These are phyloP conservation scores for Dipodomys spectabilis DNA, from an alignment of 2,113 vertebrate genomes.

Conservation along the genomic window DNA sequence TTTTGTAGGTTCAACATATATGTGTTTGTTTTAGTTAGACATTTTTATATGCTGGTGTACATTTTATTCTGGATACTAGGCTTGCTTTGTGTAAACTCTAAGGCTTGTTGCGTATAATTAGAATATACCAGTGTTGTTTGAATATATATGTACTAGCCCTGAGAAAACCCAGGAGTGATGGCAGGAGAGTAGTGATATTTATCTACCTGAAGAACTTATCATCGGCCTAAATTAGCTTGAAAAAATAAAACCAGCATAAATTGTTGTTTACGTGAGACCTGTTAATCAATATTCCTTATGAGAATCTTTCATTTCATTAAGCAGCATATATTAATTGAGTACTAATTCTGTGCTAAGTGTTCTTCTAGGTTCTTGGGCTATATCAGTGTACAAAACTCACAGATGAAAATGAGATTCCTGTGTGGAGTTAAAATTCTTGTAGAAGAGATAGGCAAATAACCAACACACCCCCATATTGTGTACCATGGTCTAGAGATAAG, in stretches of 20 bases:
- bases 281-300: conserved; percentile 6
- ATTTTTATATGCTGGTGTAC: conserved; percentile 26
- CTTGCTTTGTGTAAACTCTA: conserved; percentile 28
- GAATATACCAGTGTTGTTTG: not conserved
- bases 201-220: not conserved
- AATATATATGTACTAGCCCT: not conserved
- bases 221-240: conserved; percentile 34
- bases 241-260: not conserved
- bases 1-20: not conserved
- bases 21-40: conserved; percentile 33
- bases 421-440: not conserved
- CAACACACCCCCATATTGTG: not conserved
- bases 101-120: conserved; percentile 30
- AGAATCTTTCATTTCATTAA: conserved; percentile 16
- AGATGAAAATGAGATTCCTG: not conserved
- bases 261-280: conserved; percentile 35
- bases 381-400: not conserved
- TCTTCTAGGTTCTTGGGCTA: not conserved
- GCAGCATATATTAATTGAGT: not conserved
- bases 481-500: not conserved
- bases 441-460: not conserved
- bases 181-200: not conserved
- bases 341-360: not conserved
- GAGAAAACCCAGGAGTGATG: not conserved
- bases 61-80: conserved; percentile 29